Evolutionary conservation across 1,140 invertebrate species (phyloP).

Genomic region (Trichonephila clavipes): DNA sequence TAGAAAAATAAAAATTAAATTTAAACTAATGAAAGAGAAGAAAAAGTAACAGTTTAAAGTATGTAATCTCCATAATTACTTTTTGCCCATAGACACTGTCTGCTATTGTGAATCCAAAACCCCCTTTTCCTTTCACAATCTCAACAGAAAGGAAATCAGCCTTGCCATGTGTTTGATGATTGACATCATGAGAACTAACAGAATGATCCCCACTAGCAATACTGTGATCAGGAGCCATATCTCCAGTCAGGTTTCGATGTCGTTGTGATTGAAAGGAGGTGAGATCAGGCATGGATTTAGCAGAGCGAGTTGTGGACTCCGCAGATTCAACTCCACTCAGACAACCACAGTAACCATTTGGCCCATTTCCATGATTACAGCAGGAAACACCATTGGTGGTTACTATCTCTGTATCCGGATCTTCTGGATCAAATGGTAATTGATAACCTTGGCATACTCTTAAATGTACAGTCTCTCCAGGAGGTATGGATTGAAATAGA

Average conservation of each 20-base stretch:
- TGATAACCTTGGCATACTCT: constrained; percentile 97
- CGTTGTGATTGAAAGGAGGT: constrained; percentile 78
- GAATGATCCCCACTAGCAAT: constrained; percentile 79
- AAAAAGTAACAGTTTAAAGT: neutral
- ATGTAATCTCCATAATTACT: constrained; percentile 79
- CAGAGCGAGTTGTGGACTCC: constrained; percentile 79
- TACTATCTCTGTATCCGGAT: constrained; percentile 97
- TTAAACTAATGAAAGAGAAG: neutral
- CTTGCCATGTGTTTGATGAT: constrained; percentile 77
- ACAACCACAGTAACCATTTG: constrained; percentile 53
- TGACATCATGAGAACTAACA: constrained; percentile 78
- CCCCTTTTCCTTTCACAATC: constrained; percentile 89
- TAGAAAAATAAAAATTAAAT: neutral
- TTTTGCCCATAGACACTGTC: constrained; percentile 96
- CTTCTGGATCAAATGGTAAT: constrained; percentile 96
- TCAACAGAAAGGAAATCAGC: constrained; percentile 86
- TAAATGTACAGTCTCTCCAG: constrained; percentile 92
- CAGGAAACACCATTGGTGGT: constrained; percentile 94
- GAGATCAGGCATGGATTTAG: constrained; percentile 85
- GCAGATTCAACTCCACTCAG: constrained; percentile 55
- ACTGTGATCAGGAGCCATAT: constrained; percentile 81
- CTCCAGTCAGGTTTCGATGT: constrained; percentile 83
- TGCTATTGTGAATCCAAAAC: constrained; percentile 99
- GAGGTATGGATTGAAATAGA: constrained; percentile 97
- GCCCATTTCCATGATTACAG: constrained; percentile 44